Percentiles rank a stretch among this genome's conserved stretches.
Evolutionary conservation across 2,888 invertebrate genomes (phyloP).

Genomic region (Carterocephalus palaemon): DNA sequence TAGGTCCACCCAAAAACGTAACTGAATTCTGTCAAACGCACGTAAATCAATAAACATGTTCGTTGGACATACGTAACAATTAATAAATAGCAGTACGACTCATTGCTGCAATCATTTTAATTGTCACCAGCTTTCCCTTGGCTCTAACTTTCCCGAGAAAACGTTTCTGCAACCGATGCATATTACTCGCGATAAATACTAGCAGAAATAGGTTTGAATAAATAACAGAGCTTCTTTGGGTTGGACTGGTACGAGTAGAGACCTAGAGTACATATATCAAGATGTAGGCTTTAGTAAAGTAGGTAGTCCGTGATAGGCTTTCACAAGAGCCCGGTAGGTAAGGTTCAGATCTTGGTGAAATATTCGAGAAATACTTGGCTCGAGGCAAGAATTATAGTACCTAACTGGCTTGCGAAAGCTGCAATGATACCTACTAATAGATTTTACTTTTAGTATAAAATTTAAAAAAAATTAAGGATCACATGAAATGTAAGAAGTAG

Average conservation of each 20-base stretch:
- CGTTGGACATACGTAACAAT: no score
- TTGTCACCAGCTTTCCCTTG: constrained; percentile 4
- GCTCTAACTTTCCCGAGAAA: constrained; percentile 22
- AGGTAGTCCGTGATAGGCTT: no score
- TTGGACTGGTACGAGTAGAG: constrained; percentile 7
- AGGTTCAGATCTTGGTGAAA: constrained; percentile 26
- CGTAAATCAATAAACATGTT: no score
- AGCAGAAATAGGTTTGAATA: constrained; percentile 8
- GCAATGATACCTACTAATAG: constrained; percentile 14
- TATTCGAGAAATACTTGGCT: constrained; percentile 19
- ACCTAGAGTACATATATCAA: constrained; percentile 9
- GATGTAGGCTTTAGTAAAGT: no score
- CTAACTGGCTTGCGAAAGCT: constrained; percentile 29
- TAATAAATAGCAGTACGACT: no score
- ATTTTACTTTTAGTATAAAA: constrained; percentile 6
- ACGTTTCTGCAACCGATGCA: constrained; percentile 12
- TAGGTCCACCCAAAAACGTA: no score
- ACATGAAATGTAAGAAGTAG: no score
- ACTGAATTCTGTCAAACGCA: no score
- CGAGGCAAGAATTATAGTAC: constrained; percentile 26
- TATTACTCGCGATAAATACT: not conserved
- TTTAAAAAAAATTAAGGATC: no score
- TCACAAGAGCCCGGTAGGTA: constrained; percentile 31
- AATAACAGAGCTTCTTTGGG: constrained; percentile 2
- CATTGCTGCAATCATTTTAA: constrained; percentile 8